Evolutionary conservation across 2,888 invertebrate genomes (phyloP).

Genomic region (Biston stratarius): DNA sequence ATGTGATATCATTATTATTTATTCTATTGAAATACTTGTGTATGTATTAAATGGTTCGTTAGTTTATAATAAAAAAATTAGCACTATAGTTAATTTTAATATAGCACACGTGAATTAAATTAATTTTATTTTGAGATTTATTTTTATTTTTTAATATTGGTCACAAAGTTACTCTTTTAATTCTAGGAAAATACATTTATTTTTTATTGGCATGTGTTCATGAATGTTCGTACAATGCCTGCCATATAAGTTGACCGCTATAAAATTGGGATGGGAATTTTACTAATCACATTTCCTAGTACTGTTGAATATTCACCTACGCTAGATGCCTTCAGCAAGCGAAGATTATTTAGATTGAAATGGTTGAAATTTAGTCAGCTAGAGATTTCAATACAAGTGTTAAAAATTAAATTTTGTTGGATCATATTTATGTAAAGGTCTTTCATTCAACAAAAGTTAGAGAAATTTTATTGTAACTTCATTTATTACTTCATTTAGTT

Average conservation of each 20-base stretch:
- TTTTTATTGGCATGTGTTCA: slow-evolving; percentile 2
- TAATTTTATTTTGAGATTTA: slow-evolving; percentile 28
- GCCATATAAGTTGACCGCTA: neutral
- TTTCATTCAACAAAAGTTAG: too few species aligned
- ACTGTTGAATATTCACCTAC: too few species aligned
- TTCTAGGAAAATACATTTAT: neutral
- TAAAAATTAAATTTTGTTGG: neutral
- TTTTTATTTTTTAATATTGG: slow-evolving; percentile 26
- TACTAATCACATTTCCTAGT: too few species aligned
- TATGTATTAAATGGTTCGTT: slow-evolving; percentile 7
- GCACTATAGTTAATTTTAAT: slow-evolving; percentile 25
- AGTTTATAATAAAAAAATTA: slow-evolving; percentile 5
- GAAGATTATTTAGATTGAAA: too few species aligned
- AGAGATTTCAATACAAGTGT: neutral
- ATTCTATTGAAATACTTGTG: slow-evolving; percentile 14
- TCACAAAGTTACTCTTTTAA: slow-evolving; percentile 21
- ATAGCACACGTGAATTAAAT: slow-evolving; percentile 31
- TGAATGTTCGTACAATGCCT: neutral
- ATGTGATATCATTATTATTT: slow-evolving; percentile 9
- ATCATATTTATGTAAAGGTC: too few species aligned
- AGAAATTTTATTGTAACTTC: too few species aligned
- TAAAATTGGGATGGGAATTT: neutral
- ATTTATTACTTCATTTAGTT: too few species aligned
- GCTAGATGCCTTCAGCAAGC: too few species aligned
- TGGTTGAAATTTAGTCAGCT: too few species aligned